A percentile compares a stretch with the other conserved stretches of the same genome.
Conservation (phyloP, 2,113 vertebrate genomes). For the Pachypanchax playfairii region DNA sequence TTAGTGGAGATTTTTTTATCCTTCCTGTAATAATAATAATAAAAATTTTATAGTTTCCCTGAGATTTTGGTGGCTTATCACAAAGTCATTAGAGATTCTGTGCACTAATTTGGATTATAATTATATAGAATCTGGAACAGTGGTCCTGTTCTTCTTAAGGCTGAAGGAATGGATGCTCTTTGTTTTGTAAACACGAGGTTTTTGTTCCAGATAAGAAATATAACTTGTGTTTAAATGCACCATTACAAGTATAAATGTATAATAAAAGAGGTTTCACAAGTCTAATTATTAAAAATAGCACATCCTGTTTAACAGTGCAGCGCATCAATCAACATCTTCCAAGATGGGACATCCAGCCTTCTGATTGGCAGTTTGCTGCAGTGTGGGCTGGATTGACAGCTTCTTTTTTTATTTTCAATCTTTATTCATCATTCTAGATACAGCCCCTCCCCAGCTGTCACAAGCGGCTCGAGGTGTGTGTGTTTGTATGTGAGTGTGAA, state of each 20-base stretch:
- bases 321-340: constrained; percentile 25
- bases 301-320: constrained; percentile 31
- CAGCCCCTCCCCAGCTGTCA: constrained; percentile 27
- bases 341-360: constrained; percentile 43
- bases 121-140: constrained; percentile 24
- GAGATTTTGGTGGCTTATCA: not conserved
- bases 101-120: constrained; percentile 43
- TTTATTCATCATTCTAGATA: constrained; percentile 38
- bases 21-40: no score
- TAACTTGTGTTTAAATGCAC: constrained; percentile 12
- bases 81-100: constrained; percentile 28
- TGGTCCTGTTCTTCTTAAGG: constrained; percentile 11
- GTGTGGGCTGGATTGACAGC: constrained; percentile 53
- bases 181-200: no score
- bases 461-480: not conserved
- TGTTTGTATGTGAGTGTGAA: not conserved
- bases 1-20: no score
- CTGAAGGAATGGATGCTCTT: not conserved
- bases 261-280: not conserved
- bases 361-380: constrained; percentile 54
- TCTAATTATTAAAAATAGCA: constrained; percentile 30
- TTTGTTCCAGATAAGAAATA: no score
- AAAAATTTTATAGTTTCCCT: not conserved
- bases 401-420: constrained; percentile 35
- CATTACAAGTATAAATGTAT: not conserved